These are phyloP conservation scores for Eucera pruinosa DNA, from an alignment of 2,888 invertebrate genomes.

Conservation along the genomic window DNA sequence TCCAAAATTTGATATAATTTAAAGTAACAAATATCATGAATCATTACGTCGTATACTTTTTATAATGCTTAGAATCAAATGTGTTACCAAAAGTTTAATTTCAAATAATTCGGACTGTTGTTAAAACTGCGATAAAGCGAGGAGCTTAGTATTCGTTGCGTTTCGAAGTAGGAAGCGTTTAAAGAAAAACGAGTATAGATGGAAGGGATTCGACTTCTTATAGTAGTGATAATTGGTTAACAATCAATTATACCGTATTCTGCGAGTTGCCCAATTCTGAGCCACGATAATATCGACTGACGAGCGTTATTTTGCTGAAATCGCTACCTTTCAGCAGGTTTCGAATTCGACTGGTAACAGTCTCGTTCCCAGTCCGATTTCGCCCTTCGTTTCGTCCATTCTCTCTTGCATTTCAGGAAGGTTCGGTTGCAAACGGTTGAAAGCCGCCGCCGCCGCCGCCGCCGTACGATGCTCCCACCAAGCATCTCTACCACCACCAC, in stretches of 20 bases:
- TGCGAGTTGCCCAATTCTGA: constrained; percentile 72
- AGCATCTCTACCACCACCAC: constrained; percentile 49
- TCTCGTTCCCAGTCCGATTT: constrained; percentile 51
- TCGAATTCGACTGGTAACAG: constrained; percentile 54
- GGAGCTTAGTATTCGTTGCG: too few relatives aligned
- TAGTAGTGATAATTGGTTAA: constrained; percentile 81
- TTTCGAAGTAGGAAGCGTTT: too few relatives aligned
- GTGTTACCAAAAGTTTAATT: too few relatives aligned
- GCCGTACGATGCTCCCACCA: constrained; percentile 48
- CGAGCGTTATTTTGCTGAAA: constrained; percentile 83
- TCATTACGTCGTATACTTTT: too few relatives aligned
- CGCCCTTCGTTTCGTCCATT: constrained; percentile 57
- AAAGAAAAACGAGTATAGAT: too few relatives aligned
- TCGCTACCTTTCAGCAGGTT: constrained; percentile 68
- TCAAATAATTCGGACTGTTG: too few relatives aligned
- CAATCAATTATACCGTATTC: constrained; percentile 82
- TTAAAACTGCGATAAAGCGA: too few relatives aligned
- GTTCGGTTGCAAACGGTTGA: constrained; percentile 54
- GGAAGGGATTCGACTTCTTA: constrained; percentile 54
- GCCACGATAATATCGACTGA: constrained; percentile 79
- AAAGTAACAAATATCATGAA: too few relatives aligned
- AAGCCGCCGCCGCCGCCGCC: constrained; percentile 37
- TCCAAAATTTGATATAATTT: too few relatives aligned
- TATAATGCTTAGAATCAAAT: too few relatives aligned
- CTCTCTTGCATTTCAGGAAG: constrained; percentile 53